Percentiles rank a stretch among this genome's conserved stretches.
Evolutionary conservation across 2,797 vertebrate genomes (phyloP).

Genomic region (Sardinella longiceps): DNA sequence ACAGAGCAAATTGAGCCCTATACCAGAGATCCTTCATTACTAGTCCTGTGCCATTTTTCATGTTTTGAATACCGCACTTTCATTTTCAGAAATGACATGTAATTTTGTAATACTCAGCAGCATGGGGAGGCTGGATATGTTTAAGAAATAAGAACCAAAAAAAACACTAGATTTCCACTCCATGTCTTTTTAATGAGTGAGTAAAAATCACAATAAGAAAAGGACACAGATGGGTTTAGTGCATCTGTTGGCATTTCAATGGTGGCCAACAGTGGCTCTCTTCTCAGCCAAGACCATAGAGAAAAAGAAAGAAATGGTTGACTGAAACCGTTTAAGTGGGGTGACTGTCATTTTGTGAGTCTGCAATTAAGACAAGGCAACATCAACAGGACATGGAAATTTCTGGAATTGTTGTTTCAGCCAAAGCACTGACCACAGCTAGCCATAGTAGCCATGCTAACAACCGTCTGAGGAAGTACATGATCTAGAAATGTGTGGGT

Average conservation of each 20-base stretch:
- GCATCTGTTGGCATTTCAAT: neutral
- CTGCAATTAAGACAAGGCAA: neutral
- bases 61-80: no score
- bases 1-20: no score
- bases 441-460: neutral
- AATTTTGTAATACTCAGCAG: no score
- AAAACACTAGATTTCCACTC: neutral
- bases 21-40: no score
- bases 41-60: no score
- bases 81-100: no score
- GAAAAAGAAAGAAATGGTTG: neutral
- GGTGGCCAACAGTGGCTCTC: neutral
- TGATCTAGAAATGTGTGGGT: neutral
- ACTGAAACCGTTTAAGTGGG: neutral
- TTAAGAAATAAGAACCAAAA: neutral
- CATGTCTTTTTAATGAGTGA: conserved; percentile 9
- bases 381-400: neutral
- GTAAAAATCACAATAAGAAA: conserved; percentile 13
- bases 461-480: neutral
- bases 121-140: no score
- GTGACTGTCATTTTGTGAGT: neutral
- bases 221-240: neutral
- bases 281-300: neutral
- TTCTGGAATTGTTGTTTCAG: neutral
- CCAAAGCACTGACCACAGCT: neutral